phyloP scores from a whole-genome alignment of 2,888 invertebrate genomes.

The Calliopum simillimum region DNA sequence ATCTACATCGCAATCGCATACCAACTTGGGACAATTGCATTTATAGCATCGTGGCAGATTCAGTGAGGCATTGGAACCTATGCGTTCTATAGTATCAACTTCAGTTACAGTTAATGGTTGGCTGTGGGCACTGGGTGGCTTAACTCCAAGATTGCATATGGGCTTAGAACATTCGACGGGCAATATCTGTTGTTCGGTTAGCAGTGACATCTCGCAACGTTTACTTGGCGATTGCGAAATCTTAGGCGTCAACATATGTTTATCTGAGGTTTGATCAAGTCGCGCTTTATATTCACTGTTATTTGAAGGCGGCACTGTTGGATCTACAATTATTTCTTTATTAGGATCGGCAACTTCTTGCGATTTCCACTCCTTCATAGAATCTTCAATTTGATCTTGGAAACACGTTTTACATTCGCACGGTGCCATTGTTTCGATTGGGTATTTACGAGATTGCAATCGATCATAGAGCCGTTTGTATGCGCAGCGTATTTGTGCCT shows the following conservation, averaged over 20 bases:
- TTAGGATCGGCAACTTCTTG: not conserved
- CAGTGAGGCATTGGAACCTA: slow-evolving; percentile 13
- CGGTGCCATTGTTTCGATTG: slow-evolving; percentile 44
- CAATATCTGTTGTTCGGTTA: too few relatives aligned
- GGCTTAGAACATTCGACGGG: too few relatives aligned
- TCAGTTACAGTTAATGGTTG: too few relatives aligned
- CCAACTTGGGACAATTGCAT: slow-evolving; percentile 54
- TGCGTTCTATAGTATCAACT: too few relatives aligned
- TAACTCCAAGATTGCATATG: too few relatives aligned
- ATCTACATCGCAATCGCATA: slow-evolving; percentile 59
- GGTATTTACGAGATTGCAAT: slow-evolving; percentile 47
- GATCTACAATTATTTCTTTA: slow-evolving; percentile 16
- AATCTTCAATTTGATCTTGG: not conserved
- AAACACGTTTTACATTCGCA: slow-evolving; percentile 50
- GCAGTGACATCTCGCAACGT: too few relatives aligned
- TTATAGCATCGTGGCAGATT: slow-evolving; percentile 48
- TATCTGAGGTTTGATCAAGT: too few relatives aligned
- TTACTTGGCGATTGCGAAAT: too few relatives aligned
- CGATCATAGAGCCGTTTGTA: slow-evolving; percentile 53
- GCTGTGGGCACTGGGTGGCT: too few relatives aligned
- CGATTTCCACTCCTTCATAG: slow-evolving; percentile 43
- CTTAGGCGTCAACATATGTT: too few relatives aligned
- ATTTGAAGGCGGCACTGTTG: slow-evolving; percentile 31
- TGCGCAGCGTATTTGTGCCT: slow-evolving; percentile 51
- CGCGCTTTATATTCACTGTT: not conserved